These are phyloP conservation scores for Muscicapa comitata DNA, from an alignment of 2,797 vertebrate species.

Conservation along the genomic window DNA sequence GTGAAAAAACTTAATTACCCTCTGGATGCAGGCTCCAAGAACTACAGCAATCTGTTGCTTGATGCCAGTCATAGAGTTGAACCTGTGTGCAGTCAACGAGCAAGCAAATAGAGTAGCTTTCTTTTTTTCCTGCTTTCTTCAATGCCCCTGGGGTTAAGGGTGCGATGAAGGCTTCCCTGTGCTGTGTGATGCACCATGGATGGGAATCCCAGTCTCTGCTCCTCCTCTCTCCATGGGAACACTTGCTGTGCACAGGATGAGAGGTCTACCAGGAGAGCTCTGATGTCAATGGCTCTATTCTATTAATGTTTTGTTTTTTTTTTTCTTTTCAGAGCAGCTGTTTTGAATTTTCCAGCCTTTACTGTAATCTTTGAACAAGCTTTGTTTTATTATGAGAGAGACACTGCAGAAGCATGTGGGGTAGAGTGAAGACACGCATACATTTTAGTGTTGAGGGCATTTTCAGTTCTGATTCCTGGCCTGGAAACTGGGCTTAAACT, in stretches of 20 bases:
- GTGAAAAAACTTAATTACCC: conserved; percentile 20
- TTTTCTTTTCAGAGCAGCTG: not conserved
- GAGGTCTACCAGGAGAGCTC: not conserved
- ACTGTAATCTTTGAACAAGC: not conserved
- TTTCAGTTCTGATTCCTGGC: conserved; percentile 23
- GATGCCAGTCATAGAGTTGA: not conserved
- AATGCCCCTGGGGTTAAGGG: not conserved
- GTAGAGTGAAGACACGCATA: not conserved
- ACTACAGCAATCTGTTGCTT: not conserved
- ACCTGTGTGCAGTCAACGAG: not conserved
- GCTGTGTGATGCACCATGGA: not conserved
- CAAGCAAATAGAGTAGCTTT: not conserved
- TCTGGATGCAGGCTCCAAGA: not conserved
- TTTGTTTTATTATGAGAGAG: not conserved
- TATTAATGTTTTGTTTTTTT: not conserved
- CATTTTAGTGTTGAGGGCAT: not conserved
- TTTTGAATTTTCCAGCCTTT: conserved; percentile 3
- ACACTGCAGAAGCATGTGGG: not conserved
- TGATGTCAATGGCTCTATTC: not conserved
- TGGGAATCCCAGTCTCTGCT: not conserved
- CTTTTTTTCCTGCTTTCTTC: not conserved
- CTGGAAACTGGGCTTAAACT: conserved; percentile 24
- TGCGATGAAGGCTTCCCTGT: not conserved
- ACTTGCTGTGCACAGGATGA: not conserved
- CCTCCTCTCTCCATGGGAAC: not conserved